phyloP scores from a whole-genome alignment of 2,797 vertebrate genomes.

The Apogon talboti region DNA sequence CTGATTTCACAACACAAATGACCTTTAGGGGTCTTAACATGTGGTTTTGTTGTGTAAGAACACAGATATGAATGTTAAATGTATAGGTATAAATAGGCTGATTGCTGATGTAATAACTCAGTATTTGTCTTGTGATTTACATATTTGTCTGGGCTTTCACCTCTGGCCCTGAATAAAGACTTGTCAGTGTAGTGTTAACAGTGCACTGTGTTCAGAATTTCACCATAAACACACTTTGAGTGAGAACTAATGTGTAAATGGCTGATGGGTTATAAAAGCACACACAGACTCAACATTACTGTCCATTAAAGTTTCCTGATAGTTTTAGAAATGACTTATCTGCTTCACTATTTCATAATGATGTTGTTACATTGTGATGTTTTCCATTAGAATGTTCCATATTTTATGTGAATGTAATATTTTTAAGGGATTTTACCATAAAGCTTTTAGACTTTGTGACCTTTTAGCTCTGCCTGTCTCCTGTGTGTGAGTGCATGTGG shows the following conservation, averaged over 20 bases:
- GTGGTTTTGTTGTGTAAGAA: background rate
- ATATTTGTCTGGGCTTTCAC: slow-evolving; percentile 31
- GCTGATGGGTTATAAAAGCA: too few relatives aligned
- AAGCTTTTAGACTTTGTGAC: background rate
- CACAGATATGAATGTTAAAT: background rate
- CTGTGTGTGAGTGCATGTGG: background rate
- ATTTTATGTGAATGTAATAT: too few relatives aligned
- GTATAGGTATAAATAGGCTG: slow-evolving; percentile 3
- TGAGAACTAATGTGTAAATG: too few relatives aligned
- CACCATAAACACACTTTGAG: background rate
- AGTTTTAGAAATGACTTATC: too few relatives aligned
- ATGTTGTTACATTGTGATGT: too few relatives aligned
- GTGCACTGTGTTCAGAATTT: slow-evolving; percentile 7
- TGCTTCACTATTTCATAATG: too few relatives aligned
- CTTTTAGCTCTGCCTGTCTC: background rate
- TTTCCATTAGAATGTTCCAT: too few relatives aligned
- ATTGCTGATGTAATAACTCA: background rate
- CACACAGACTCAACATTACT: too few relatives aligned
- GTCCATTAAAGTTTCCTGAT: too few relatives aligned
- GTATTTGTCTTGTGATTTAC: background rate
- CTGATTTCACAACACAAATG: slow-evolving; percentile 2
- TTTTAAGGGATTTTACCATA: too few relatives aligned
- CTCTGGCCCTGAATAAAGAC: slow-evolving; percentile 30
- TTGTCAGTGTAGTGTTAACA: background rate
- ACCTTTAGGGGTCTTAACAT: background rate